Conservation (phyloP, 2,113 vertebrate genomes). For the Sisor rabdophorus region DNA sequence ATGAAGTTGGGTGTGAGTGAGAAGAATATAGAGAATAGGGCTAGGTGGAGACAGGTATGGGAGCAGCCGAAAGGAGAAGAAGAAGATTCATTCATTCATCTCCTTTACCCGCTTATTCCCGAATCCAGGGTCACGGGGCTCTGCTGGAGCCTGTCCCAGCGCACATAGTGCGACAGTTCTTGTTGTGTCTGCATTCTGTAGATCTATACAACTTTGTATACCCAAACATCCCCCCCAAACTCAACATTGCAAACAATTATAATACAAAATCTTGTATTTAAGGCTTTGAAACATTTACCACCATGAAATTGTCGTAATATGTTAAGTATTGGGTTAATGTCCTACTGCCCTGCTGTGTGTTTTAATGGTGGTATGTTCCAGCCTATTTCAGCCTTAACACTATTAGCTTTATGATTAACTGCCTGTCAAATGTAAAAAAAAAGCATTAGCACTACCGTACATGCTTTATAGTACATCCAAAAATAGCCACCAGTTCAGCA, state of each 20-base stretch:
- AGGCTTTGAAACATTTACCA: neutral
- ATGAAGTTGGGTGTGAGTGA: too few species aligned
- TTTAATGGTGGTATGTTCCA: slow-evolving; percentile 26
- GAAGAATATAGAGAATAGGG: too few species aligned
- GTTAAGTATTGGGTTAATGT: slow-evolving; percentile 39
- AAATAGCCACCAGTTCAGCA: slow-evolving; percentile 10
- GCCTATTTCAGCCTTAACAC: neutral
- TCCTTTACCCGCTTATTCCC: too few species aligned
- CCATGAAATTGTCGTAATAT: neutral
- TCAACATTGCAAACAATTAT: neutral
- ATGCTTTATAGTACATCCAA: neutral
- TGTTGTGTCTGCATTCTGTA: neutral
- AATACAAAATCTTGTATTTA: neutral
- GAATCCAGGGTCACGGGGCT: too few species aligned
- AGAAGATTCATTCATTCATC: too few species aligned
- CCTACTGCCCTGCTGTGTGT: slow-evolving; percentile 28
- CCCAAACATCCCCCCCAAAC: neutral
- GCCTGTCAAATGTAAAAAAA: slow-evolving; percentile 30
- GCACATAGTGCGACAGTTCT: too few species aligned
- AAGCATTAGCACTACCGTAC: slow-evolving; percentile 17
- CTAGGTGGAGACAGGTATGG: too few species aligned
- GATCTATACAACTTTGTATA: neutral
- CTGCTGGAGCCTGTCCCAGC: too few species aligned
- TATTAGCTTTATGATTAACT: slow-evolving; percentile 21
- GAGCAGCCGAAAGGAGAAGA: too few species aligned